These are phyloP conservation scores for Mamestra brassicae DNA, from an alignment of 2,888 invertebrate species.

Conservation along the genomic window DNA sequence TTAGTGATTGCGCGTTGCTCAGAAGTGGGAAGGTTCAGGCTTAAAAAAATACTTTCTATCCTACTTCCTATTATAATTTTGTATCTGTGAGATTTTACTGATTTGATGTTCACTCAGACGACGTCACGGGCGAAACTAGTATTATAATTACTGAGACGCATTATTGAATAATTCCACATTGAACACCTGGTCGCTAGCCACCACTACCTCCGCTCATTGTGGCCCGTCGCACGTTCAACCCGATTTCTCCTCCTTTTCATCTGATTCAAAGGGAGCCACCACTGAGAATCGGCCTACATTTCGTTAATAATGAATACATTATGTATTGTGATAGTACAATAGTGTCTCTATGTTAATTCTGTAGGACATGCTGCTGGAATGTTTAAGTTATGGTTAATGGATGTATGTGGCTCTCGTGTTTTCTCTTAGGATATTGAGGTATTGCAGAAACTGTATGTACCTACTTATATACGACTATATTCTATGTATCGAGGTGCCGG, in stretches of 20 bases:
- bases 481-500: not conserved
- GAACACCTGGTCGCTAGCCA: not conserved
- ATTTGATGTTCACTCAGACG: not conserved
- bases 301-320: slow-evolving; percentile 66
- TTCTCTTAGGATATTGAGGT: slow-evolving; percentile 30
- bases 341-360: slow-evolving; percentile 61
- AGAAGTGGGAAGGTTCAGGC: too few species aligned
- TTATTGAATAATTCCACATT: slow-evolving; percentile 12
- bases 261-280: slow-evolving; percentile 63
- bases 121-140: not conserved
- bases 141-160: too few species aligned
- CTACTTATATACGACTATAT: not conserved
- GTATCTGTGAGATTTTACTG: too few species aligned
- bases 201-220: slow-evolving; percentile 48
- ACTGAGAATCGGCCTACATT: slow-evolving; percentile 66
- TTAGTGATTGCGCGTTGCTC: too few species aligned
- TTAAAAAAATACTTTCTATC: too few species aligned
- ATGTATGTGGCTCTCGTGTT: slow-evolving; percentile 45
- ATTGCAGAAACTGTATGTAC: slow-evolving; percentile 7
- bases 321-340: slow-evolving; percentile 60
- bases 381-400: slow-evolving; percentile 39
- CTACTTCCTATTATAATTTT: too few species aligned
- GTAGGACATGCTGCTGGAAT: slow-evolving; percentile 55
- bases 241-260: slow-evolving; percentile 72
- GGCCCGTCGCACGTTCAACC: slow-evolving; percentile 65